Evolutionary conservation across 2,797 vertebrate species (phyloP).

Genomic region (Carcharodon carcharias): DNA sequence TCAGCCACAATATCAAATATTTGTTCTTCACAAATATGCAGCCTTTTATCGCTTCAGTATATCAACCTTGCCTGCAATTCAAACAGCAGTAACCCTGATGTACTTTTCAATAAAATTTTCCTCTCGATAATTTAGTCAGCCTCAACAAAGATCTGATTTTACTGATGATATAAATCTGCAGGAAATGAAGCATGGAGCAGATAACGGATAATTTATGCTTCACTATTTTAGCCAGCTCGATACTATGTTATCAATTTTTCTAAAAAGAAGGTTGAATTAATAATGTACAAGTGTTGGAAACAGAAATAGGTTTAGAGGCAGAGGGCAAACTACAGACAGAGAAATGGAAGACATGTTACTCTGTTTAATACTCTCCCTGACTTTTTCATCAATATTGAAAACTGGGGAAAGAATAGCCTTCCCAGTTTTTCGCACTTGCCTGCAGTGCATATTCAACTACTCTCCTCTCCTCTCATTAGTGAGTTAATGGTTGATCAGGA

Average conservation of each 20-base stretch:
- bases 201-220: neutral
- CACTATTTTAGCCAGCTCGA: neutral
- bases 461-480: neutral
- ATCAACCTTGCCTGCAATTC: neutral
- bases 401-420: neutral
- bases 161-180: neutral
- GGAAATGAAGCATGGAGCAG: slow-evolving; percentile 7
- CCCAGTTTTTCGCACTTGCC: neutral
- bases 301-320: neutral
- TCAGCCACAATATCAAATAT: neutral
- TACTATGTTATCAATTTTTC: neutral
- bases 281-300: neutral
- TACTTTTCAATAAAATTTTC: slow-evolving; percentile 10
- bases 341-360: neutral
- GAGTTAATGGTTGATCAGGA: neutral
- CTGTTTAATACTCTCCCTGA: neutral
- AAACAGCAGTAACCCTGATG: neutral
- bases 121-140: neutral
- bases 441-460: neutral
- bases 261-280: neutral
- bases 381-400: neutral
- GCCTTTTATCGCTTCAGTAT: neutral
- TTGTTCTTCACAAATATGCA: slow-evolving; percentile 13
- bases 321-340: neutral
- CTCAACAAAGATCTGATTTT: neutral